Base-by-base conservation (phyloP, 2,888 invertebrate genomes). In the Cryptus armator region DNA sequence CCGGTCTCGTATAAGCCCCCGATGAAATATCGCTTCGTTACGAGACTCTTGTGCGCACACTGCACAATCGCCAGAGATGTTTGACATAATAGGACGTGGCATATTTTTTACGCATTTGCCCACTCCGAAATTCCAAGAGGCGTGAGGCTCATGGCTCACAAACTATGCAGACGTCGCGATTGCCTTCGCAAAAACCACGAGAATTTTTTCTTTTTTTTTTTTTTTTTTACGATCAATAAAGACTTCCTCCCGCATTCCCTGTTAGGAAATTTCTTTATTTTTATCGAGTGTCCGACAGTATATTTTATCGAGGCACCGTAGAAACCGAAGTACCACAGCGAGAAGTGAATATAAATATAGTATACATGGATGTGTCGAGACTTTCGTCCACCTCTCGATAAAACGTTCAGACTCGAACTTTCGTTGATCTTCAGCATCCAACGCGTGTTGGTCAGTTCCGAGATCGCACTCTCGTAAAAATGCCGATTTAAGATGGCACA, bases 361-460 rank as follows among this genome's bases (percentile, higher is more conserved):
- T 5, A 29, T 32, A 32, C 14, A n/a, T 4, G 14, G 14, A 14
- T 32, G 24, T 24, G 24, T 24, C 24, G 24, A 24, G 24, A 37
- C 59, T 62, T 14, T 62, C 59, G 5, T 6, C 56, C 24, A 29
- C n/a, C 14, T 44, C 71, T 32, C 37, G 62, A 51, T 46, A 74
- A 75, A 83, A 74, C 51, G 71, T 53, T 46, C 53, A 51, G 16
- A 29, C 75, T 74, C 71, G 72, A 76, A 76, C 66, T 78, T 79
- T 83, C 79, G 71, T 46, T 83, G 86, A 87, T 88, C 82, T 86
- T 74, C 44, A 70, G 37, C 62, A 70, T 62, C 68, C 62, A 48
- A 16, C 32, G 44, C 76, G 53, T 2, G 29, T 29, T 32, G 72
- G 48, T 37, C 64, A n/a, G 62, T 80, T 37, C 43, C 66, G 56